Base-by-base conservation (phyloP, 2,888 invertebrate species). In the Buathra laborator region DNA sequence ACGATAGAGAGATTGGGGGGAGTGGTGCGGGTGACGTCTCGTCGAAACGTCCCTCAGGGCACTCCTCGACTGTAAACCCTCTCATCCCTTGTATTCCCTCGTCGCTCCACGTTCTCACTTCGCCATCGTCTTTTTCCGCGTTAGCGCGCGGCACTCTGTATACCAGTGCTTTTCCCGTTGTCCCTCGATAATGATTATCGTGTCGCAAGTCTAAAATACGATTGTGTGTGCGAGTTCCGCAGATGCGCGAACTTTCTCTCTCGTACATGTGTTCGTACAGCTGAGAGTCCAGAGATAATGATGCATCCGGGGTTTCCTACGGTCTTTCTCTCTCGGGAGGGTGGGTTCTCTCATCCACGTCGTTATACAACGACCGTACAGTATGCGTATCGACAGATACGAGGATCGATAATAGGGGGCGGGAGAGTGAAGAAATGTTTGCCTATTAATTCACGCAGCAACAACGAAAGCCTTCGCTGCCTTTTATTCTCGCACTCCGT, bases 121-220 rank as follows among this genome's bases (percentile, higher is more conserved):
- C 59, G 24, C 62, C 68, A 32, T 66, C 68, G 62, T 70, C 74
- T 68, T 74, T 56, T 70, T 46, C 56, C 59, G 51, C 32, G 29
- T 4, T 48, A n/a, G 29, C 48, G n/a, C 66, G 24, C 67, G 71
- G 19, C 70, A 7, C 78, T 68, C 80, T 71, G 48, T 32, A 19
- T 24, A 62, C 62, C 43, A 43, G 44, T 24, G 32, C 64, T 82
- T 71, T 72, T 62, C 37, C 37, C 37, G 37, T 16, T 62, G 56
- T 84, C 66, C 78, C 77, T 78, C 84, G 84, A 81, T 81, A 84
- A 84, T 84, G 74, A 84, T 84, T 84, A 84, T 84, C 84, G 53
- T 68, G 68, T 78, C 77, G 78, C 77, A 43, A 71, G 81, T 81
- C 81, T 78, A 68, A 81, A 84, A 77, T 78, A 81, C 67, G 74